Base-by-base conservation (phyloP, 2,113 vertebrate species). In the Phaethon lepturus region DNA sequence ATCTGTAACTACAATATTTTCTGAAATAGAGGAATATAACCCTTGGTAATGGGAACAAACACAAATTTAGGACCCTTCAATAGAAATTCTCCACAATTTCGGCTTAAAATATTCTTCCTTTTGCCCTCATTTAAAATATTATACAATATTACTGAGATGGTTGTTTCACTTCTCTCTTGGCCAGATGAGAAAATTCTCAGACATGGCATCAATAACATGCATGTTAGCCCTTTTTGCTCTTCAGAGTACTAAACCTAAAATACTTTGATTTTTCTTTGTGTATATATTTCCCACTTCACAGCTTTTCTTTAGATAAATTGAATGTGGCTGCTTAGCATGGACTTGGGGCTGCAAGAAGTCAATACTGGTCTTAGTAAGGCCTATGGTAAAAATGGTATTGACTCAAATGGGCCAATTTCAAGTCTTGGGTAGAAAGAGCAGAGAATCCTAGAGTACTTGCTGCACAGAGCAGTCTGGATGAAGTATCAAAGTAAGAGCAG, bases 1-100 rank as follows among this genome's bases (percentile, higher is more conserved):
- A 96, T 87, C 80, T 92, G 26, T 75, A 95, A 93, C 80, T 74
- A 85, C n/a, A 49, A 52, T 45, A 50, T 52, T 96, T 92, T 94
- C 82, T 85, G 84, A 60, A 91, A 55, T 29, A 88, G 49, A 92
- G 69, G 84, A 88, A 76, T 35, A 40, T 83, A 95, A 93, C 76
- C 76, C 47, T 35, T 47, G 23, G 50, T 95, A 96, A 96, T 7
- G 15, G 45, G 72, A 97, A 92, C 38, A 62, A 88, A 77, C 44
- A 95, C 45, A 88, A 93, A 93, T 63, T 81, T 75, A 88, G 59
- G 55, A 80, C 44, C 38, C 63, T 83, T 91, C 59, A 69, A 68
- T 8, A 96, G 50, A 93, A 73, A 50, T 73, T 86, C 63, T 71
- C 42, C 71, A 31, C 84, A 75, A 47, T 88, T 89, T 94, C 82